phyloP scores from a whole-genome alignment of 2,888 invertebrate species.

The Ashinkailepas kermadecensis region DNA sequence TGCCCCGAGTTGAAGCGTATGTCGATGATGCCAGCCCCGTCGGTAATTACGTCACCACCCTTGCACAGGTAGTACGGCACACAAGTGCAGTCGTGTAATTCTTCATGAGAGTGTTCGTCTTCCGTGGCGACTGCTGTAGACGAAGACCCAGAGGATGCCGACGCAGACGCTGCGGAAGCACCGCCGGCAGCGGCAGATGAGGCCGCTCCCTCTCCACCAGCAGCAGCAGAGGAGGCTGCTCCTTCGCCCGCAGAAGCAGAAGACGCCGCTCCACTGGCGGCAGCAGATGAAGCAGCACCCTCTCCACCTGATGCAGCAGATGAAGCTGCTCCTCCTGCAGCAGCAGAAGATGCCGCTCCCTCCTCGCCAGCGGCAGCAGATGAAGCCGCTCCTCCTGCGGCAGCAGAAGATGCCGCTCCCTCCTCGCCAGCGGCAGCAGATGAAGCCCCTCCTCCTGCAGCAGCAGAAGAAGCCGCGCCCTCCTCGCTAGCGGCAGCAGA shows the following conservation, averaged over 20 bases:
- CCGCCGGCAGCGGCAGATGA: too few relatives aligned
- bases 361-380: too few relatives aligned
- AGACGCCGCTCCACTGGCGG: background rate
- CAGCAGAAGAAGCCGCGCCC: background rate
- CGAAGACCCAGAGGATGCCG: background rate
- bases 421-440: background rate
- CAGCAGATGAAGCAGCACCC: background rate
- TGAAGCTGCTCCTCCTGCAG: background rate
- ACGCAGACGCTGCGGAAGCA: too few relatives aligned
- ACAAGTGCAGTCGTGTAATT: constrained; percentile 53
- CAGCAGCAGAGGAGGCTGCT: background rate
- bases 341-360: too few relatives aligned
- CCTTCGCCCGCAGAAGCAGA: background rate
- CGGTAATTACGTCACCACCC: constrained; percentile 55
- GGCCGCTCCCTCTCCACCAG: too few relatives aligned
- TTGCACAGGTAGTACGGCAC: constrained; percentile 69
- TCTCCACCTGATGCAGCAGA: background rate
- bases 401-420: too few relatives aligned
- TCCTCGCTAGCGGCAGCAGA: background rate
- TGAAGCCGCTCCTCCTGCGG: too few relatives aligned
- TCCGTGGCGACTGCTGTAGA: too few relatives aligned
- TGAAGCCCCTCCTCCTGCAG: background rate
- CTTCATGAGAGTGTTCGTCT: background rate
- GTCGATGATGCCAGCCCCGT: constrained; percentile 66
- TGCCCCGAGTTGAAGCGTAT: constrained; percentile 51